These are phyloP conservation scores for Idaea biselata DNA, from an alignment of 2,888 invertebrate species.

Conservation along the genomic window DNA sequence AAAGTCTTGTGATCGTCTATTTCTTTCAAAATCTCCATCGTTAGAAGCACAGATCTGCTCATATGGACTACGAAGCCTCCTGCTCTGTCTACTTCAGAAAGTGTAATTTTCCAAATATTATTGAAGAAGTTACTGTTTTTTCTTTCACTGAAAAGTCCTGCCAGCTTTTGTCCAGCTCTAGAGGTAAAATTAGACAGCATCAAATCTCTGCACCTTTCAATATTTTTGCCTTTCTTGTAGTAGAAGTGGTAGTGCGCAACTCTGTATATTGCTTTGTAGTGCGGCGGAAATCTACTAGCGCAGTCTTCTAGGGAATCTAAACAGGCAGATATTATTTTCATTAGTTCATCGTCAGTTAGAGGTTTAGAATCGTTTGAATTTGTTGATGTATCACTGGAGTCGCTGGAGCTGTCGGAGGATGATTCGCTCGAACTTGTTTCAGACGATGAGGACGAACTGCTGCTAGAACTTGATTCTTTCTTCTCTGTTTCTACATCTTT, in stretches of 20 bases:
- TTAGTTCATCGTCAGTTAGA: slow-evolving; percentile 78
- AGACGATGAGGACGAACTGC: slow-evolving; percentile 67
- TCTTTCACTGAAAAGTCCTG: slow-evolving; percentile 92
- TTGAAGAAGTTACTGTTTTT: slow-evolving; percentile 94
- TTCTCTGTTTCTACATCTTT: slow-evolving; percentile 32
- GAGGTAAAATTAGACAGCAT: slow-evolving; percentile 85
- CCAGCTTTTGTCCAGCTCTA: slow-evolving; percentile 83
- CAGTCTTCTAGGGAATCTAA: slow-evolving; percentile 91
- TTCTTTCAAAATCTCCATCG: slow-evolving; percentile 90
- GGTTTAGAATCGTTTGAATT: slow-evolving; percentile 62
- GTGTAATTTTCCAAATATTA: slow-evolving; percentile 95
- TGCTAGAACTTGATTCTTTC: slow-evolving; percentile 27
- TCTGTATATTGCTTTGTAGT: slow-evolving; percentile 95
- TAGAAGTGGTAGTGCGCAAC: slow-evolving; percentile 91
- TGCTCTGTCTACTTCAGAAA: slow-evolving; percentile 93
- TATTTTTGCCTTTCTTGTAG: slow-evolving; percentile 84
- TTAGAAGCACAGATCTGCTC: slow-evolving; percentile 89
- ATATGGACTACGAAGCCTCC: slow-evolving; percentile 96
- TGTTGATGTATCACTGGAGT: slow-evolving; percentile 73
- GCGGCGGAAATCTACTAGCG: slow-evolving; percentile 91
- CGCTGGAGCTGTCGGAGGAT: slow-evolving; percentile 74
- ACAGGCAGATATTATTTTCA: slow-evolving; percentile 84
- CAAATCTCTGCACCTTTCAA: slow-evolving; percentile 85
- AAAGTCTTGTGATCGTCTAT: slow-evolving; percentile 90
- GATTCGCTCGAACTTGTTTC: slow-evolving; percentile 81